A percentile compares a stretch with the other conserved stretches of the same genome.
Conservation (phyloP, 92 coral and sea anemone species). For the Siderastrea siderea region DNA sequence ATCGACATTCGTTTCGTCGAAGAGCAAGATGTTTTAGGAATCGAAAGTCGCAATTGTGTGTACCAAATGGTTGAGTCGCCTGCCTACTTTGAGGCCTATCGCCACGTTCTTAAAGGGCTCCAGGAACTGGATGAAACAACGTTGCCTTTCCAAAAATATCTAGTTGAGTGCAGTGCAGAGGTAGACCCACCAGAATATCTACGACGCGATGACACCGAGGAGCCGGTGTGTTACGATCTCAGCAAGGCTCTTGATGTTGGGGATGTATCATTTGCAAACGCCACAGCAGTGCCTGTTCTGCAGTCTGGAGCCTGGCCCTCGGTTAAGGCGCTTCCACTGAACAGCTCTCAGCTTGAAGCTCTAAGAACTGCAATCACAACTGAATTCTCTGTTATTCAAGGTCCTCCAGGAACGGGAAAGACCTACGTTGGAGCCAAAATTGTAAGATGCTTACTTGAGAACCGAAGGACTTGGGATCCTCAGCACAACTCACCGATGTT, state of each 20-base stretch:
- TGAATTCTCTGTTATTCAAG: conserved; percentile 88
- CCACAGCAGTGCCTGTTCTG: conserved; percentile 47
- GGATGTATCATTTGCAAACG: background rate
- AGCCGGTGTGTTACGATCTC: conserved; percentile 59
- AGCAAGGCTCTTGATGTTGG: conserved; percentile 35
- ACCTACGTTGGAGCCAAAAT: conserved; percentile 83
- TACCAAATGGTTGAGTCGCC: conserved; percentile 87
- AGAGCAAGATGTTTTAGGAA: conserved; percentile 65
- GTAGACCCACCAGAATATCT: conserved; percentile 78
- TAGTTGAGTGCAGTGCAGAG: conserved; percentile 72
- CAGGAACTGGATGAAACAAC: conserved; percentile 59
- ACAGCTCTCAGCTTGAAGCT: conserved; percentile 78
- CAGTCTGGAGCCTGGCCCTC: conserved; percentile 70
- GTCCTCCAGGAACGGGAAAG: conserved; percentile 90
- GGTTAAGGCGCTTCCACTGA: conserved; percentile 59
- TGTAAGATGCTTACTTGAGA: conserved; percentile 64
- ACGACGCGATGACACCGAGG: conserved; percentile 11
- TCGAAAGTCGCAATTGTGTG: conserved; percentile 41
- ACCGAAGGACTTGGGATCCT: conserved; percentile 52
- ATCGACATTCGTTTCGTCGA: conserved; percentile 65
- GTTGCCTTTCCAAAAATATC: conserved; percentile 81
- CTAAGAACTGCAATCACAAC: conserved; percentile 80
- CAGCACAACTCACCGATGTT: conserved; percentile 66
- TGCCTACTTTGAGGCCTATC: conserved; percentile 87
- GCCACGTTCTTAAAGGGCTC: conserved; percentile 78